phyloP scores from a whole-genome alignment of 2,888 invertebrate genomes.

The Phasia obesa region DNA sequence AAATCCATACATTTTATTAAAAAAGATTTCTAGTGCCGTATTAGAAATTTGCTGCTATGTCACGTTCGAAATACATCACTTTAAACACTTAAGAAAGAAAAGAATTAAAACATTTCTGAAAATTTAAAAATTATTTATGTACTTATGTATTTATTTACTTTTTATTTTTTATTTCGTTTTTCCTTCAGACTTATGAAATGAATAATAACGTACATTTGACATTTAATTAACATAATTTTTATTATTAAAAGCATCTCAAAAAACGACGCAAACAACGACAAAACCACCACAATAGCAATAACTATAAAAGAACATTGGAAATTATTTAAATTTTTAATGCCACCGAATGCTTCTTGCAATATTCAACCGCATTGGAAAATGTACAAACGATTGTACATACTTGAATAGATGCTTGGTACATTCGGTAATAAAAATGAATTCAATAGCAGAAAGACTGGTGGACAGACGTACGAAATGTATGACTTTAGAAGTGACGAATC shows the following conservation, averaged over 20 bases:
- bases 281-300: not conserved
- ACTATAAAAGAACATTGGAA: not conserved
- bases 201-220: slow-evolving; percentile 36
- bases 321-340: slow-evolving; percentile 28
- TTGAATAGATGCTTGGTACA: slow-evolving; percentile 19
- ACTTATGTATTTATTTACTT: not conserved
- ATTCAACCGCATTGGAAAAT: slow-evolving; percentile 25
- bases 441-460: slow-evolving; percentile 16
- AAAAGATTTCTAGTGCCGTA: not conserved
- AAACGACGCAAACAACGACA: slow-evolving; percentile 4
- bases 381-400: slow-evolving; percentile 13
- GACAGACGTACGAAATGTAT: slow-evolving; percentile 38
- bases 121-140: not conserved
- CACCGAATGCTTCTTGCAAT: slow-evolving; percentile 34
- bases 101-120: not conserved
- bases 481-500: slow-evolving; percentile 65
- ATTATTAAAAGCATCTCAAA: slow-evolving; percentile 43
- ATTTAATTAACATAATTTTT: slow-evolving; percentile 62
- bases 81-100: slow-evolving; percentile 7
- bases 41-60: slow-evolving; percentile 39
- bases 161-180: not conserved
- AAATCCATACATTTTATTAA: not conserved
- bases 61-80: slow-evolving; percentile 52
- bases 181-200: slow-evolving; percentile 18
- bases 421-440: slow-evolving; percentile 34